Percentiles rank a stretch among this genome's conserved stretches.
Conservation (phyloP, 2,113 vertebrate species). For the Strix uralensis region DNA sequence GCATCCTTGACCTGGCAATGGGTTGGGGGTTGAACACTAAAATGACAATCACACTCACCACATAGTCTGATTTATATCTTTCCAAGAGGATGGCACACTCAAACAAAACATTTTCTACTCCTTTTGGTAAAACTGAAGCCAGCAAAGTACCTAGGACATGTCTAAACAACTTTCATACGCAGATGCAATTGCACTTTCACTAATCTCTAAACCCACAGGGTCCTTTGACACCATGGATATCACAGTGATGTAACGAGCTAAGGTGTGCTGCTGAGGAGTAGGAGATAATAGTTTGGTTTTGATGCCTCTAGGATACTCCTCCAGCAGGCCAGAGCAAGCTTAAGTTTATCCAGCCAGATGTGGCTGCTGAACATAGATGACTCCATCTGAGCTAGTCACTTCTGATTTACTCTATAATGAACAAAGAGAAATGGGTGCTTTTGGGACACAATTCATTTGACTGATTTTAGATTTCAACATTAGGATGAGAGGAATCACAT, state of each 20-base stretch:
- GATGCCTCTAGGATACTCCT: not conserved
- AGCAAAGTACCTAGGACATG: not conserved
- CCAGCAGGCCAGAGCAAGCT: not conserved
- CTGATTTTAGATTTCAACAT: not conserved
- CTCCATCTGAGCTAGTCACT: not conserved
- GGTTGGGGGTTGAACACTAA: not conserved
- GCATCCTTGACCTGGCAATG: not conserved
- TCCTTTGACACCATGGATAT: not conserved
- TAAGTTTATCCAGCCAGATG: not conserved
- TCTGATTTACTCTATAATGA: conserved; percentile 20
- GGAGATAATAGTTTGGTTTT: not conserved
- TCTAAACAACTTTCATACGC: not conserved
- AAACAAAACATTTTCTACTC: not conserved
- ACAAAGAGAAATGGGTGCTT: not conserved
- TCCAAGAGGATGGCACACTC: not conserved
- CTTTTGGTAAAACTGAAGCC: not conserved
- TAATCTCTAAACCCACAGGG: not conserved
- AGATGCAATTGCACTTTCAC: not conserved
- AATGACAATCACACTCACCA: not conserved
- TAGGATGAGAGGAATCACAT: not conserved
- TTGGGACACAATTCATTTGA: not conserved
- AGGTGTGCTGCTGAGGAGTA: not conserved
- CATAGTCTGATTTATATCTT: not conserved
- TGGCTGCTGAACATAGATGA: not conserved
- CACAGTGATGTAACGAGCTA: not conserved